Evolutionary conservation across 2,113 vertebrate species (phyloP).

Genomic region (Nothoprocta pentlandii): DNA sequence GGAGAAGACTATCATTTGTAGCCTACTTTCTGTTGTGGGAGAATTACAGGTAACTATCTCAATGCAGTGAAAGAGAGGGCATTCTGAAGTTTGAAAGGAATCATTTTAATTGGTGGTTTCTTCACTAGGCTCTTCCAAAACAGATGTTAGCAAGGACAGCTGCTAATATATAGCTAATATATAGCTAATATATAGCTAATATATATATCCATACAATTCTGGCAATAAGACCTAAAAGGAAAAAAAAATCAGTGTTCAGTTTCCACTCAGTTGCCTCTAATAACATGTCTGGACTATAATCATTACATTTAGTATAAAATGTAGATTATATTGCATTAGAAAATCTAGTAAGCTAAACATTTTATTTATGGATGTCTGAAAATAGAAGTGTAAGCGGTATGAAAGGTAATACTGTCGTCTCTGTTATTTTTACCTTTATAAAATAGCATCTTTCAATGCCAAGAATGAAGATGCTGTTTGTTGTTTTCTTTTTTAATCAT

Average conservation of each 20-base stretch:
- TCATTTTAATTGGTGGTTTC: neutral
- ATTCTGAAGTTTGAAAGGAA: neutral
- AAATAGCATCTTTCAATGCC: neutral
- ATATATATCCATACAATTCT: neutral
- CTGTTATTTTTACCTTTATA: conserved; percentile 23
- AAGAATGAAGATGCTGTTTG: neutral
- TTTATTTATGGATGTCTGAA: neutral
- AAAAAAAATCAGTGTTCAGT: neutral
- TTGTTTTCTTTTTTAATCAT: conserved; percentile 29
- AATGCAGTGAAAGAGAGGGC: neutral
- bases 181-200: neutral
- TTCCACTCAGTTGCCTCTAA: neutral
- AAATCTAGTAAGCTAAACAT: neutral
- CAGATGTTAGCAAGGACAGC: neutral
- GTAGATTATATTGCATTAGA: neutral
- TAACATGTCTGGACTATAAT: neutral
- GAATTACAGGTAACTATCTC: neutral
- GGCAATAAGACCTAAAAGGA: neutral
- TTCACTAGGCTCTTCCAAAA: neutral
- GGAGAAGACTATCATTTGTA: neutral
- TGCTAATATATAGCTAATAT: neutral
- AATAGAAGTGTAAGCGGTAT: neutral
- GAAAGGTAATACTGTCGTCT: neutral
- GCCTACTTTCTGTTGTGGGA: neutral
- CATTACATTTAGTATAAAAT: neutral